Percentiles rank a stretch among this genome's conserved stretches.
Evolutionary conservation across 1,140 invertebrate species (phyloP).

Genomic region (Caenorhabditis tropicalis): DNA sequence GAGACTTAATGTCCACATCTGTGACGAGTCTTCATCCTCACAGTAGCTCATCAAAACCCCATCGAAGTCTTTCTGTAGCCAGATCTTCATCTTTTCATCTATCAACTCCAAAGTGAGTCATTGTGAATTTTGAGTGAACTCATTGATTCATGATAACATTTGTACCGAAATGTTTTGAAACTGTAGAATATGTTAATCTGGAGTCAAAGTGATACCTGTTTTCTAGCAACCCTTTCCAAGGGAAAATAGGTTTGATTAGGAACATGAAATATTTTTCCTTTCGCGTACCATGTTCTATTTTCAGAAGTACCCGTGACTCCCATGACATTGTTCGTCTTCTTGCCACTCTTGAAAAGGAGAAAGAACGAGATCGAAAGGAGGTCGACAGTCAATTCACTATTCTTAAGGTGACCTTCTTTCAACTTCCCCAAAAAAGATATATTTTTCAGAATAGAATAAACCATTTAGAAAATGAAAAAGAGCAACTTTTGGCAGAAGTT

Average conservation of each 20-base stretch:
- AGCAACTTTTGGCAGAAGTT: not conserved
- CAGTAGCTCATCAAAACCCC: not conserved
- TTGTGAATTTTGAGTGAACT: too few relatives aligned
- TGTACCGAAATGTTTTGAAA: too few relatives aligned
- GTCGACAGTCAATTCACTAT: conserved; percentile 48
- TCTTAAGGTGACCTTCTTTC: conserved; percentile 38
- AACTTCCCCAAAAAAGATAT: not conserved
- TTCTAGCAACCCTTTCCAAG: too few relatives aligned
- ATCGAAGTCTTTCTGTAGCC: not conserved
- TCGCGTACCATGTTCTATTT: not conserved
- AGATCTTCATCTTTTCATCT: conserved; percentile 9
- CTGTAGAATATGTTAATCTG: too few relatives aligned
- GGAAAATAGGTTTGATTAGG: too few relatives aligned
- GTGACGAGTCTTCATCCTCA: conserved; percentile 6
- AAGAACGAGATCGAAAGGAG: conserved; percentile 48
- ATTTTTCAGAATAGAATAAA: conserved; percentile 42
- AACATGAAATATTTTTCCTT: too few relatives aligned
- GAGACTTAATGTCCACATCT: conserved; percentile 2
- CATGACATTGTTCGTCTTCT: conserved; percentile 50
- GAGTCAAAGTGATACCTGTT: too few relatives aligned
- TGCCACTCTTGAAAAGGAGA: conserved; percentile 43
- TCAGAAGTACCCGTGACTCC: conserved; percentile 33
- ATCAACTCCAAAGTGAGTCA: not conserved
- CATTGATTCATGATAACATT: too few relatives aligned
- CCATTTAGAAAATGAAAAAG: conserved; percentile 26